Evolutionary conservation across 2,113 vertebrate genomes (phyloP).

Genomic region (Neolamprologus brichardi): DNA sequence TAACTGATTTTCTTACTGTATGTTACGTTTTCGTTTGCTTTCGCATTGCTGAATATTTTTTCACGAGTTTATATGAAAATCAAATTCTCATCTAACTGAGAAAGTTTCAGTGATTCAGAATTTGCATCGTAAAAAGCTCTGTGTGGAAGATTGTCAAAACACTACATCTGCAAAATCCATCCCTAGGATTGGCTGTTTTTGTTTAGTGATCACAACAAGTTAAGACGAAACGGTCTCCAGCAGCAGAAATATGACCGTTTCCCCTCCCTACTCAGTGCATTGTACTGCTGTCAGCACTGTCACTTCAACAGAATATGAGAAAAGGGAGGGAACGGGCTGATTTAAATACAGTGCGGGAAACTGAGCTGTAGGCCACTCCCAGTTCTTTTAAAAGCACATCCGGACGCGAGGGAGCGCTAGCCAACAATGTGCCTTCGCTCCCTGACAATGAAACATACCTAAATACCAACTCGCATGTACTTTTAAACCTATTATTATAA

Average conservation of each 20-base stretch:
- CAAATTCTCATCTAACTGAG: background rate
- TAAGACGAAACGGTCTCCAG: background rate
- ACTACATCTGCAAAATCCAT: no score
- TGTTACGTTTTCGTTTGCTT: background rate
- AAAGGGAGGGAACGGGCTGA: conserved; percentile 58
- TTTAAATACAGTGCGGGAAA: conserved; percentile 74
- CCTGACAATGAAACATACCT: conserved; percentile 39
- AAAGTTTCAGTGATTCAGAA: background rate
- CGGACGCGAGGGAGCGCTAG: conserved; percentile 66
- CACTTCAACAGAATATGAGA: conserved; percentile 4
- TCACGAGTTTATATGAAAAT: background rate
- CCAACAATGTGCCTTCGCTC: conserved; percentile 60
- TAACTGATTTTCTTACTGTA: background rate
- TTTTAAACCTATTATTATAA: background rate
- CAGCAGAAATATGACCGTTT: background rate
- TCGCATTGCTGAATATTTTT: background rate
- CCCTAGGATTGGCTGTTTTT: background rate
- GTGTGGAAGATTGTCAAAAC: background rate
- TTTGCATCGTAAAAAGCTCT: background rate
- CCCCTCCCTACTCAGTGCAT: background rate
- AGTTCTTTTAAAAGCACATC: conserved; percentile 65
- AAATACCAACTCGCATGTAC: background rate
- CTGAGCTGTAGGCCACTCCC: conserved; percentile 54
- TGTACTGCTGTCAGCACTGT: conserved; percentile 19
- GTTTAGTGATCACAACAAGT: background rate